phyloP scores from a whole-genome alignment of 2,888 invertebrate genomes.

The Acanthopleura granulata region DNA sequence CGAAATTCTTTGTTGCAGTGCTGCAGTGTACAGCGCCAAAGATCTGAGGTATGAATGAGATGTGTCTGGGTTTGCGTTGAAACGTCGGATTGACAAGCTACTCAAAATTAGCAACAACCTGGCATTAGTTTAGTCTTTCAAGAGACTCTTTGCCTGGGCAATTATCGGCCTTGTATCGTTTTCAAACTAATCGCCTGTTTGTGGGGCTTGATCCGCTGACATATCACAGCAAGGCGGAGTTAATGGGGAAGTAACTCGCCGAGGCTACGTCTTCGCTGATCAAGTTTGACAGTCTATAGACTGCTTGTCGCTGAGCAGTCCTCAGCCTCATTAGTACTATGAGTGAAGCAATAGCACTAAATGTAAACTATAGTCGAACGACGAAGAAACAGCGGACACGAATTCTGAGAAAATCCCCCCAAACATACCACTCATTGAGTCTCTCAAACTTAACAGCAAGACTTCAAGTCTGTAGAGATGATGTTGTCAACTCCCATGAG shows the following conservation, averaged over 20 bases:
- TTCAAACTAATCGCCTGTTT: slow-evolving; percentile 3
- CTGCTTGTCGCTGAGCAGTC: not conserved
- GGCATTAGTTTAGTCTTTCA: not conserved
- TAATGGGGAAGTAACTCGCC: slow-evolving; percentile 10
- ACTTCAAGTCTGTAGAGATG: not conserved
- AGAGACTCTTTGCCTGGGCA: not conserved
- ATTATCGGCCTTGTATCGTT: not conserved
- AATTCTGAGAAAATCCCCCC: not conserved
- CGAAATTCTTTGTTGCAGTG: no score
- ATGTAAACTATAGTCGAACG: not conserved
- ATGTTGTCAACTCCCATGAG: not conserved
- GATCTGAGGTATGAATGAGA: no score
- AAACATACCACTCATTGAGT: no score
- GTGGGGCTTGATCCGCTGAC: not conserved
- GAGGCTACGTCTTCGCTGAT: not conserved
- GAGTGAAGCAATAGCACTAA: not conserved
- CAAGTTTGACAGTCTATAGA: not conserved
- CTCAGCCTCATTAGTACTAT: not conserved
- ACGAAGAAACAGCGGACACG: not conserved
- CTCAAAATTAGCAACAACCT: not conserved
- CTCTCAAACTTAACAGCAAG: no score
- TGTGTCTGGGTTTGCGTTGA: no score
- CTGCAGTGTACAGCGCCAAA: no score
- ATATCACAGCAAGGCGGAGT: not conserved
- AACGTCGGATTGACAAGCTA: no score